Base-by-base conservation (phyloP, 2,888 invertebrate genomes). In the Steinernema scapterisci region DNA sequence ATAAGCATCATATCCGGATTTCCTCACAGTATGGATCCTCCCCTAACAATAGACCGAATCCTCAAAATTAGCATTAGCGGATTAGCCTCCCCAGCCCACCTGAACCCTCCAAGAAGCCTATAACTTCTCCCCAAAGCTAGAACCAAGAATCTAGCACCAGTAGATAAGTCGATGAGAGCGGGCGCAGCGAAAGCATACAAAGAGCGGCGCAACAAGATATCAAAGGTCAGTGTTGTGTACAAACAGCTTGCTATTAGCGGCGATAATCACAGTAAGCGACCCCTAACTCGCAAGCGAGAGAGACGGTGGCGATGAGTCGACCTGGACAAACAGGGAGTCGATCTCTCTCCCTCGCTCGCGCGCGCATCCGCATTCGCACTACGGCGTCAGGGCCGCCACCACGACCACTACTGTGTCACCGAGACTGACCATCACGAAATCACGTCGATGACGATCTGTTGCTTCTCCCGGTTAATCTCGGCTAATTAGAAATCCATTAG, bases 191-290 rank as follows among this genome's bases (percentile, higher is more conserved):
- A 63, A 25, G 27, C 52, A 52, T 52, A 52, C 52, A 52, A 21
- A 2, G 21, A 9, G 19, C 21, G 21, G 52, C 52, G 52, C 52
- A 52, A 63, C 63, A 63, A 63, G 63, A 63, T 63, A 63, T 63
- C 63, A 63, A 63, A 63, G 63, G 63, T 63, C 63, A 63, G 31
- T 63, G 23, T 31, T 63, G 63, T 63, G 63, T 63, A 63, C 63
- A 63, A 63, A 63, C 63, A 63, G 63, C 63, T 23, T 63, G 63
- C 31, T 63, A 63, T 63, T 63, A 63, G 63, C 63, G 27, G 48
- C 63, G 63, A 27, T 63, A 63, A 63, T 63, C 63, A 63, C 63
- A 27, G 63, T 63, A 63, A 63, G 31, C 63, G 63, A 63, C 63
- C 63, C 63, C 31, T 38, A 6, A 6, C 38, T 31, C 25, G 25